phyloP scores from a whole-genome alignment of 2,888 invertebrate species.

The Nasonovia ribisnigri region DNA sequence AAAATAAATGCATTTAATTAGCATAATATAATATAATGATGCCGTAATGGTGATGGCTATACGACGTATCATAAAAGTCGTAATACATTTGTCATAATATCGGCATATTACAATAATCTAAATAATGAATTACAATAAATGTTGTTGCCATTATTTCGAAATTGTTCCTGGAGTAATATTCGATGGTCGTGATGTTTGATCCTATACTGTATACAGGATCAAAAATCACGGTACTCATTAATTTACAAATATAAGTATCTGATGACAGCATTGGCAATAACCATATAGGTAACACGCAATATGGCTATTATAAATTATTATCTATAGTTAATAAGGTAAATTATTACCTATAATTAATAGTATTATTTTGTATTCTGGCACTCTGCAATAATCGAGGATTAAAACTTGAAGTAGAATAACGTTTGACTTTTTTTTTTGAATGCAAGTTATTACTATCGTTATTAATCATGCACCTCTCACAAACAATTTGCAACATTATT shows the following conservation, averaged over 20 bases:
- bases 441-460: neutral
- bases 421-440: neutral
- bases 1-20: neutral
- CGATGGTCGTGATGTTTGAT: conserved; percentile 32
- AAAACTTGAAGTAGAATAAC: neutral
- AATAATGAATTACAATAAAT: conserved; percentile 23
- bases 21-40: neutral
- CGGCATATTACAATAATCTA: neutral
- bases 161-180: neutral
- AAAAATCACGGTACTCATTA: neutral
- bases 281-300: neutral
- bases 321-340: too few species aligned
- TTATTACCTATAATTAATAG: neutral
- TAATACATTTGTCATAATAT: neutral
- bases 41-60: neutral
- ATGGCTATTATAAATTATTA: neutral
- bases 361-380: neutral
- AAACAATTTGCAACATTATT: neutral
- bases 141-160: conserved; percentile 4
- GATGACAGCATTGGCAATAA: conserved; percentile 26
- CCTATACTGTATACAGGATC: neutral
- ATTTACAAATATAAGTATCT: conserved; percentile 30
- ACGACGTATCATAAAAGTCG: neutral
- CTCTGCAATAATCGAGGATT: neutral
- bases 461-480: neutral